Conservation (phyloP, 1,140 invertebrate genomes). For the Colletes gigas region DNA sequence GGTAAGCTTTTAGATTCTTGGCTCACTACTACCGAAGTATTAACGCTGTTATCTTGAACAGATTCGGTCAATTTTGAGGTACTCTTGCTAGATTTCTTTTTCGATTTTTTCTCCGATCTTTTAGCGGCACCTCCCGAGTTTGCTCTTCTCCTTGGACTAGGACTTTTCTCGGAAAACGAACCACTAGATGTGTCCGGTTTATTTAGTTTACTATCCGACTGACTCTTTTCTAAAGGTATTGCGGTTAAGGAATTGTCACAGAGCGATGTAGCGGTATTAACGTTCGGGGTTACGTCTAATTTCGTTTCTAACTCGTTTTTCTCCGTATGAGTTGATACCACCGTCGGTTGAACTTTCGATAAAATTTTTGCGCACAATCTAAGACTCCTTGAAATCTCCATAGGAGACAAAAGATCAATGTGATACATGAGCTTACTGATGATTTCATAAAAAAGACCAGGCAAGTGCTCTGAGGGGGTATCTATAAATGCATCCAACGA, state of each 20-base stretch:
- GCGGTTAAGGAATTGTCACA: constrained; percentile 67
- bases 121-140: constrained; percentile 77
- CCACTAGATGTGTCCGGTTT: constrained; percentile 74
- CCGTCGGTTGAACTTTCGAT: constrained; percentile 87
- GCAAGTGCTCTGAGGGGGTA: constrained; percentile 90
- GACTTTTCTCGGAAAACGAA: constrained; percentile 70
- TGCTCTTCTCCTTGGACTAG: constrained; percentile 75
- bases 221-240: constrained; percentile 84
- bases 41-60: constrained; percentile 63
- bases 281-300: constrained; percentile 45
- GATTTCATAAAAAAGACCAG: constrained; percentile 87
- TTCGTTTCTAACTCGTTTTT: constrained; percentile 58
- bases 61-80: constrained; percentile 75
- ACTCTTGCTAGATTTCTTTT: constrained; percentile 77
- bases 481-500: constrained; percentile 91
- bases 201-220: constrained; percentile 85
- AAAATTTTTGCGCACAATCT: constrained; percentile 89
- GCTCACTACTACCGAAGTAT: constrained; percentile 72
- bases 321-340: constrained; percentile 70
- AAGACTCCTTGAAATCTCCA: constrained; percentile 85
- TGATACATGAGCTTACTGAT: constrained; percentile 83
- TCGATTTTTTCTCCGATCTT: constrained; percentile 76
- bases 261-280: constrained; percentile 14
- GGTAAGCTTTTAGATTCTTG: constrained; percentile 68
- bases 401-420: constrained; percentile 83